Conservation (phyloP, 1,140 invertebrate species). For the Aphaenogaster rudis region DNA sequence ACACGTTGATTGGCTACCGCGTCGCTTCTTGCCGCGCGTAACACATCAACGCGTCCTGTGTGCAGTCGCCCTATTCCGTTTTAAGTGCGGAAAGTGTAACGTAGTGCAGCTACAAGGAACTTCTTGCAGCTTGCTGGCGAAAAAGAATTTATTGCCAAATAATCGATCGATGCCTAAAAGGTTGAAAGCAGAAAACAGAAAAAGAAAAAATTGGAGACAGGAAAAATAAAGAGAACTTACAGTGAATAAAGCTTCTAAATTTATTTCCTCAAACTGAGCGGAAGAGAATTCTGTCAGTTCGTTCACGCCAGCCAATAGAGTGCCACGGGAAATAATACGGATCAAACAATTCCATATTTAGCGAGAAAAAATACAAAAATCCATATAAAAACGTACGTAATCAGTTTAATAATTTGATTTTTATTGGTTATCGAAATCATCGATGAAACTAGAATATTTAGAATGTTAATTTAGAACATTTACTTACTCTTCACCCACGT, state of each 20-base stretch:
- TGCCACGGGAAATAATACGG: not conserved
- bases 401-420: not conserved
- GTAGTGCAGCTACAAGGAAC: not conserved
- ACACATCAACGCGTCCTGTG: too few relatives aligned
- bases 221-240: too few relatives aligned
- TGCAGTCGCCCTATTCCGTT: not conserved
- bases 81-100: too few relatives aligned
- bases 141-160: not conserved
- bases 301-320: too few relatives aligned
- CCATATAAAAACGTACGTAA: constrained; percentile 10
- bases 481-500: constrained; percentile 24
- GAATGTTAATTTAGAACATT: not conserved
- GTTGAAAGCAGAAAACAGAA: too few relatives aligned
- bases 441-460: not conserved
- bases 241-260: too few relatives aligned
- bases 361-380: not conserved
- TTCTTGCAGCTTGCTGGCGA: not conserved
- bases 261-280: too few relatives aligned
- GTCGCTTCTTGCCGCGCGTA: too few relatives aligned
- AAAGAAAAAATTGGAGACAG: too few relatives aligned
- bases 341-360: not conserved
- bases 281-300: too few relatives aligned
- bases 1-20: too few relatives aligned
- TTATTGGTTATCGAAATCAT: not conserved
- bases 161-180: too few relatives aligned